Conservation (phyloP, 1,140 invertebrate genomes). For the Zaprionus ornatus region DNA sequence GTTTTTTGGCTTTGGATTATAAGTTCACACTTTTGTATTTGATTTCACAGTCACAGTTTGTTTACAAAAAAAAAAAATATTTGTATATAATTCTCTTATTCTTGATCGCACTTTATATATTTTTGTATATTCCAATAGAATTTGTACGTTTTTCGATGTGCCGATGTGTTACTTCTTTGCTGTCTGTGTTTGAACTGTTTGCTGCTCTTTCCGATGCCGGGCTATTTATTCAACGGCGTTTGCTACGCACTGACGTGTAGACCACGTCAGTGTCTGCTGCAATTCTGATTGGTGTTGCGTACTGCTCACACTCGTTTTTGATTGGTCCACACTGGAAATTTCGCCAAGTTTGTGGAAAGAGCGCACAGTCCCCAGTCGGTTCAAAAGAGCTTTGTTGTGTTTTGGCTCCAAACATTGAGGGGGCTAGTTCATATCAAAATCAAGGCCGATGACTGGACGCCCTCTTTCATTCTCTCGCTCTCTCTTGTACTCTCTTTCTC, state of each 20-base stretch:
- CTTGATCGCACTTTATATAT: constrained; percentile 23
- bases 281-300: constrained; percentile 58
- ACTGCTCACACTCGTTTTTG: constrained; percentile 18
- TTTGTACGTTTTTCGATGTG: constrained; percentile 45
- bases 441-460: constrained; percentile 34
- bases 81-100: constrained; percentile 31
- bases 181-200: constrained; percentile 72
- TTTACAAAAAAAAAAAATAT: constrained; percentile 21
- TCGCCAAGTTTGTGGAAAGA: constrained; percentile 23
- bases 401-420: constrained; percentile 30
- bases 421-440: constrained; percentile 12
- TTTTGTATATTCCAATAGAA: constrained; percentile 27
- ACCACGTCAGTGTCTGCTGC: constrained; percentile 62
- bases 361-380: constrained; percentile 8
- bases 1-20: constrained; percentile 61
- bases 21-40: constrained; percentile 48
- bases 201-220: constrained; percentile 48
- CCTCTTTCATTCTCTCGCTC: neutral
- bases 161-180: constrained; percentile 62
- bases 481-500: constrained; percentile 8
- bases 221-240: constrained; percentile 63
- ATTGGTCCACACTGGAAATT: constrained; percentile 39
- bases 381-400: constrained; percentile 18
- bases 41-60: constrained; percentile 55
- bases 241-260: constrained; percentile 61